Percentiles rank a stretch among this genome's conserved stretches.
Conservation (phyloP, 1,140 invertebrate genomes). For the Theocolax elegans region DNA sequence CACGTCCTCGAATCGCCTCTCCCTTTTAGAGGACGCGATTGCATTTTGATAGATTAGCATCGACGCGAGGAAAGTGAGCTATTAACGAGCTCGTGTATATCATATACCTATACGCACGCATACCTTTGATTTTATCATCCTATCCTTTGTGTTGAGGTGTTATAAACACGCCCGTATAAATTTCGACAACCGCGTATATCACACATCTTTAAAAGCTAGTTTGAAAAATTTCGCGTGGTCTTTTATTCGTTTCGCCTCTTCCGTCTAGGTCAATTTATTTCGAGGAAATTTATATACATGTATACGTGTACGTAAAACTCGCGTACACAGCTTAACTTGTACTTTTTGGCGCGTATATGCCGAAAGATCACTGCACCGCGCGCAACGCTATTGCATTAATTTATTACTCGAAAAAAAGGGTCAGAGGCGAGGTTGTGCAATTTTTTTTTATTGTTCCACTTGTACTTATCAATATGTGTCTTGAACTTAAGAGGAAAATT, state of each 20-base stretch:
- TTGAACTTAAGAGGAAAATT: no score
- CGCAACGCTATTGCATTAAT: not conserved
- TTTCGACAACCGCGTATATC: conserved; percentile 25
- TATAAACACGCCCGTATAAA: not conserved
- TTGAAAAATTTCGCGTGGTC: not conserved
- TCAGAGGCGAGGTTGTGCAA: not conserved
- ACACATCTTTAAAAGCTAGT: conserved; percentile 4
- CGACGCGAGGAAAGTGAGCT: conserved; percentile 11
- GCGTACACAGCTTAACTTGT: not conserved
- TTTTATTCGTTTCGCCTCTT: conserved; percentile 23
- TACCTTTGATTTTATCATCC: conserved; percentile 25
- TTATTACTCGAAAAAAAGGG: conserved; percentile 20
- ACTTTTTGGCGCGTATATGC: not conserved
- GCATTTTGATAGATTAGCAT: conserved; percentile 24
- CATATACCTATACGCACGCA: no score
- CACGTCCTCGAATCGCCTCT: conserved; percentile 17
- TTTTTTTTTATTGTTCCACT: conserved; percentile 2
- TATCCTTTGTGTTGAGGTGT: conserved; percentile 22
- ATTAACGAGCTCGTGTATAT: conserved; percentile 6
- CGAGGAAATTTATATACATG: not conserved
- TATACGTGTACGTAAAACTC: not conserved
- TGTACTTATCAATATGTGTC: not conserved
- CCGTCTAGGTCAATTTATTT: conserved; percentile 16
- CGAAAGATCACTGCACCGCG: not conserved
- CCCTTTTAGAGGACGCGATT: not conserved